Conservation (phyloP, 2,113 vertebrate species). For the Stomatorhinus ivindoensis region DNA sequence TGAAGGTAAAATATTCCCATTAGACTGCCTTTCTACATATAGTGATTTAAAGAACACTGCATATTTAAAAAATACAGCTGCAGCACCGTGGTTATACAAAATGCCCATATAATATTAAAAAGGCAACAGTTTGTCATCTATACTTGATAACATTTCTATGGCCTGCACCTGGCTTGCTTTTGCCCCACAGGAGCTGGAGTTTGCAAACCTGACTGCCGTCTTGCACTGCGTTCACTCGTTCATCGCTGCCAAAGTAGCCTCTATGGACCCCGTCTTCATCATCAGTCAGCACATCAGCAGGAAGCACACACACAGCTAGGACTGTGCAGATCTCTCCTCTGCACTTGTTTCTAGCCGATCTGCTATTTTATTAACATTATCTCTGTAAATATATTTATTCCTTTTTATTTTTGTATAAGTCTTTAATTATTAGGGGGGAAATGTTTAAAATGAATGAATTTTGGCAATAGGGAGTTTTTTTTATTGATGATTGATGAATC, state of each 20-base stretch:
- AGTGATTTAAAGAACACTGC: background rate
- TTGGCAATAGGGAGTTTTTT: constrained; percentile 40
- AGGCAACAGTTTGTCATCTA: background rate
- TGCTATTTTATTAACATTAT: constrained; percentile 49
- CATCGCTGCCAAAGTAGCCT: constrained; percentile 87
- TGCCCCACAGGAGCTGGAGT: constrained; percentile 77
- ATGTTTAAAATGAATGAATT: constrained; percentile 28
- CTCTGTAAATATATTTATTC: constrained; percentile 44
- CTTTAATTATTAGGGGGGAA: constrained; percentile 28
- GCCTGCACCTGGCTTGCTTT: background rate
- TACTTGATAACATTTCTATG: background rate
- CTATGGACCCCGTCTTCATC: constrained; percentile 79
- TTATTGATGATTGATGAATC: constrained; percentile 13
- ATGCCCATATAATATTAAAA: background rate
- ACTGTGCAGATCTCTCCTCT: background rate
- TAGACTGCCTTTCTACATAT: background rate
- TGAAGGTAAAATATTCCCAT: constrained; percentile 37
- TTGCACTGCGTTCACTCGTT: constrained; percentile 89
- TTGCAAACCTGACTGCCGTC: constrained; percentile 78
- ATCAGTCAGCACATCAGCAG: constrained; percentile 71
- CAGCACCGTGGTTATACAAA: background rate
- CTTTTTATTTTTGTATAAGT: constrained; percentile 60
- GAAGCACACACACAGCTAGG: constrained; percentile 66
- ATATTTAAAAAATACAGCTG: background rate
- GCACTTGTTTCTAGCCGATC: constrained; percentile 26